A percentile compares a stretch with the other conserved stretches of the same genome.
phyloP scores from a whole-genome alignment of 2,888 invertebrate species.

The Patella depressa region DNA sequence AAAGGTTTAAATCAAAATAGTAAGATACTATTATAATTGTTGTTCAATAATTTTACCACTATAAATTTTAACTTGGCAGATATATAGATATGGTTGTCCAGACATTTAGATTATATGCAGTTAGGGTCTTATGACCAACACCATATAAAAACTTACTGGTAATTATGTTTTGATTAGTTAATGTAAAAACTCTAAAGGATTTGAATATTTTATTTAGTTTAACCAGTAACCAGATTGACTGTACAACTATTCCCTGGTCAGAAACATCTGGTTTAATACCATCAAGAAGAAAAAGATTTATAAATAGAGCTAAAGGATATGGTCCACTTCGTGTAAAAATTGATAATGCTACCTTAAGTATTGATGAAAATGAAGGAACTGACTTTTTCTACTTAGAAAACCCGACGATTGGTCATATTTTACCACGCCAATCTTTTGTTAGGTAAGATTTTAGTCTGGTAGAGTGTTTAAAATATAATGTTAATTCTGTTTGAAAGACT shows the following conservation, averaged over 20 bases:
- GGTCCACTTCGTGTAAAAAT: slow-evolving; percentile 38
- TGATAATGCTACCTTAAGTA: slow-evolving; percentile 35
- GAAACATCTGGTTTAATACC: slow-evolving; percentile 17
- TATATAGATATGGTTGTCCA: no score
- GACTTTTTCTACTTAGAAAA: slow-evolving; percentile 52
- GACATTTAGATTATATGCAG: no score
- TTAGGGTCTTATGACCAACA: no score
- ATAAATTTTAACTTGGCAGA: no score
- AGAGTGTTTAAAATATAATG: background rate
- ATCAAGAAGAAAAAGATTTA: slow-evolving; percentile 4
- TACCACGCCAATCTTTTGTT: slow-evolving; percentile 25
- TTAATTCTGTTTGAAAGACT: no score
- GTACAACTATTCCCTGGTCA: slow-evolving; percentile 31
- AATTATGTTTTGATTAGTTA: no score
- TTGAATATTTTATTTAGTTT: slow-evolving; percentile 26
- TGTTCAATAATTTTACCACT: no score
- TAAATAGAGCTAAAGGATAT: slow-evolving; percentile 18
- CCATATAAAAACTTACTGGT: no score
- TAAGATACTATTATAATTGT: no score
- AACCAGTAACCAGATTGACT: slow-evolving; percentile 35
- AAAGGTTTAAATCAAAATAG: no score
- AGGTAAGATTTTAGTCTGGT: slow-evolving; percentile 21
- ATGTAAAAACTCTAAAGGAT: no score
- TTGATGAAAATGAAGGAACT: slow-evolving; percentile 19
- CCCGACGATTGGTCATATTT: slow-evolving; percentile 35